These are phyloP conservation scores for Melanophora roralis DNA, from an alignment of 2,888 invertebrate species.

Conservation along the genomic window DNA sequence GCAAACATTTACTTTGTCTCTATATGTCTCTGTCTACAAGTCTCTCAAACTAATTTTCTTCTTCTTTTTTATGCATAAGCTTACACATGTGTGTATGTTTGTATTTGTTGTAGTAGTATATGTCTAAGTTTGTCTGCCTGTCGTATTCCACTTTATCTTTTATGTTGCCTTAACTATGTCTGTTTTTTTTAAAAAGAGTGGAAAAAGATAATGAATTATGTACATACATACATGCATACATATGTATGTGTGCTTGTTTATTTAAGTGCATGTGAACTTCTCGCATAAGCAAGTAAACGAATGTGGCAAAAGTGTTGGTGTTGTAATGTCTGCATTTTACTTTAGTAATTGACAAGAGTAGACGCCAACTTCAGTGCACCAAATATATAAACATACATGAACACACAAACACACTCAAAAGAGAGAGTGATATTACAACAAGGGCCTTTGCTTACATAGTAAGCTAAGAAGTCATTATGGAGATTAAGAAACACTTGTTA, in stretches of 20 bases:
- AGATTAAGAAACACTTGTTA: too few species aligned
- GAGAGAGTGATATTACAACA: too few species aligned
- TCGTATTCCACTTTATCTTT: background rate
- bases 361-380: slow-evolving; percentile 13
- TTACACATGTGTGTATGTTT: background rate
- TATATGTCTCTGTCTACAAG: background rate
- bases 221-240: background rate
- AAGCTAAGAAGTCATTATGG: too few species aligned
- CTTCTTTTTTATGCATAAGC: background rate
- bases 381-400: too few species aligned
- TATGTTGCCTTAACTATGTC: slow-evolving; percentile 28
- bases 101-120: background rate
- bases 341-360: slow-evolving; percentile 33
- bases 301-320: background rate
- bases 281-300: background rate
- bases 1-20: slow-evolving; percentile 53
- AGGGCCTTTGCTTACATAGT: too few species aligned
- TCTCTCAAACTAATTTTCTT: background rate
- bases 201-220: slow-evolving; percentile 46
- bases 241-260: slow-evolving; percentile 3
- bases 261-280: slow-evolving; percentile 17
- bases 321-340: slow-evolving; percentile 34
- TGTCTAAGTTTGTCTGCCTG: background rate
- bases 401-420: background rate
- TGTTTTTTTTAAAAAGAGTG: slow-evolving; percentile 47